A percentile compares a stretch with the other conserved stretches of the same genome.
phyloP scores from a whole-genome alignment of 2,888 invertebrate species.

The Lacanobia wlatinum region DNA sequence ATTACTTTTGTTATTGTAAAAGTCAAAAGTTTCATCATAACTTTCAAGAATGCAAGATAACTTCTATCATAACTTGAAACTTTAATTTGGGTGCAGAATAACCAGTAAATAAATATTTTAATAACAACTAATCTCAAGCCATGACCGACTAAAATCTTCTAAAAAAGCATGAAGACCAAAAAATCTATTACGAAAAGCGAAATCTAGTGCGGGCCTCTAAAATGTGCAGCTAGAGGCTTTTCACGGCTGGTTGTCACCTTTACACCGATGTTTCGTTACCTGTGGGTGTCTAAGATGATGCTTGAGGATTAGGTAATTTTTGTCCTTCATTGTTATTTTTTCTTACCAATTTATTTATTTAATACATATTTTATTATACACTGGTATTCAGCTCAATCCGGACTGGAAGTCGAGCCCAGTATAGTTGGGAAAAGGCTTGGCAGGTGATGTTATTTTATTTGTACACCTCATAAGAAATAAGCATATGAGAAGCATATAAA shows the following conservation, averaged over 20 bases:
- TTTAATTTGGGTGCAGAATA: constrained; percentile 8
- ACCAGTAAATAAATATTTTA: not conserved
- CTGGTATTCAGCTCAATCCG: too few relatives aligned
- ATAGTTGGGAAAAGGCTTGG: too few relatives aligned
- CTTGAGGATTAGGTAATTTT: constrained; percentile 28
- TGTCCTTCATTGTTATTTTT: not conserved
- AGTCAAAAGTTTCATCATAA: too few relatives aligned
- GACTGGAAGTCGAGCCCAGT: too few relatives aligned
- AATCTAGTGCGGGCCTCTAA: constrained; percentile 57
- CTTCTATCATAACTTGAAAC: not conserved
- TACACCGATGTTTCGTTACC: constrained; percentile 66
- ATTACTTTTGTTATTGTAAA: too few relatives aligned
- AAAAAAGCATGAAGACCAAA: constrained; percentile 54
- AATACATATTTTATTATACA: too few relatives aligned
- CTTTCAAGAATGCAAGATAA: not conserved
- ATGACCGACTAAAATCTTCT: constrained; percentile 48
- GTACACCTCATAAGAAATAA: too few relatives aligned
- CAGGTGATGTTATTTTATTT: too few relatives aligned
- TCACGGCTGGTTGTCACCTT: constrained; percentile 69
- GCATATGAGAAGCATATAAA: too few relatives aligned
- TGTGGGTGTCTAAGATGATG: constrained; percentile 65
- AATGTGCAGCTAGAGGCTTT: constrained; percentile 53
- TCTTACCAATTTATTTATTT: not conserved
- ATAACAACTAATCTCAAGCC: constrained; percentile 24
- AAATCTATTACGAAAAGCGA: constrained; percentile 61